These are phyloP conservation scores for Podargus strigoides DNA, from an alignment of 2,797 vertebrate species.

Conservation along the genomic window DNA sequence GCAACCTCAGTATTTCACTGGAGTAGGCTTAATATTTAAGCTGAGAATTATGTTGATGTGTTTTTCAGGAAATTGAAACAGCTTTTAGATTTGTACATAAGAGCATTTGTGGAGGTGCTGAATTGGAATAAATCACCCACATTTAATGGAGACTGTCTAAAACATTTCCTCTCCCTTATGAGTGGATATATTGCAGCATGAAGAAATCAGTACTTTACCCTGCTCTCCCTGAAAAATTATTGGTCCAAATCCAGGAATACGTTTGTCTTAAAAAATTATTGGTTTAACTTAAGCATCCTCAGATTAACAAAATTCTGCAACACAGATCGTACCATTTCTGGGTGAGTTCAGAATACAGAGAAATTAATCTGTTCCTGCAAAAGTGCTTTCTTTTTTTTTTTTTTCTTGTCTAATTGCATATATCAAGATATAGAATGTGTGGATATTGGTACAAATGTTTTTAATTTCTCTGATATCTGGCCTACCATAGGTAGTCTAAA, in stretches of 20 bases:
- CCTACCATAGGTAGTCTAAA: neutral
- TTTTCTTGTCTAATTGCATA: neutral
- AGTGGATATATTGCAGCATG: neutral
- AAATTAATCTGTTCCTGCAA: neutral
- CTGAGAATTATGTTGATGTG: neutral
- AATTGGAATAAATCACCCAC: neutral
- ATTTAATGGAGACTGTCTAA: neutral
- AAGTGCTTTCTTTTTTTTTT: neutral
- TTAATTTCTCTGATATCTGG: neutral
- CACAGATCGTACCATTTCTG: neutral
- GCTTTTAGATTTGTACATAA: neutral
- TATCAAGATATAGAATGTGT: neutral
- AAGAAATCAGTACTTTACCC: neutral
- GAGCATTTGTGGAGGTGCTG: neutral
- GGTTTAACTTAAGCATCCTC: neutral
- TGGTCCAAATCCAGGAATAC: neutral
- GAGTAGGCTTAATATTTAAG: neutral
- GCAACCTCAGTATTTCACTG: neutral
- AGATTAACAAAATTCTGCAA: neutral
- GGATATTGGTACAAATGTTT: neutral
- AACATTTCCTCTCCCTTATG: neutral
- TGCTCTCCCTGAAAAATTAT: neutral
- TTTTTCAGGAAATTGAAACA: neutral
- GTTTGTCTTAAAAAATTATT: neutral
- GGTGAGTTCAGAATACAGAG: neutral